A percentile compares a stretch with the other conserved stretches of the same genome.
Evolutionary conservation across 1,140 invertebrate genomes (phyloP).

Genomic region (Lepidotrigona ventralis): DNA sequence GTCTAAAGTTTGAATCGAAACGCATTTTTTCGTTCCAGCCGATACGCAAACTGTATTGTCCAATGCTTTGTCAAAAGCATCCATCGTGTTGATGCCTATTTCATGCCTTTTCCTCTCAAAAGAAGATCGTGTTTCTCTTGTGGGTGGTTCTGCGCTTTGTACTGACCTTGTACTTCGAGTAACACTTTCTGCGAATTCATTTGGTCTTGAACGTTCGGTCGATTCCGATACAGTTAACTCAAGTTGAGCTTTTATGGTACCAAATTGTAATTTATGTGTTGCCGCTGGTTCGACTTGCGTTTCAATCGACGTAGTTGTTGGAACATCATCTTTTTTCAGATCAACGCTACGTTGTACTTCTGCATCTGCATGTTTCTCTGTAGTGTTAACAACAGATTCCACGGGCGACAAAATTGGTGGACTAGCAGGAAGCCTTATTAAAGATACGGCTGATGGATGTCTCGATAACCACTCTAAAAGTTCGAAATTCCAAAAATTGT

Average conservation of each 20-base stretch:
- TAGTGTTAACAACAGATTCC: too few species aligned
- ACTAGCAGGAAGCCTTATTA: neutral
- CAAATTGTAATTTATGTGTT: constrained; percentile 20
- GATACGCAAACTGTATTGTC: constrained; percentile 19
- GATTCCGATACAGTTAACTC: constrained; percentile 17
- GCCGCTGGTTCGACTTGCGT: neutral
- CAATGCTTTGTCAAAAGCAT: neutral
- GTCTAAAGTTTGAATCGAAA: constrained; percentile 1
- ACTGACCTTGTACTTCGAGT: neutral
- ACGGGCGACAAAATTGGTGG: neutral
- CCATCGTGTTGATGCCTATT: neutral
- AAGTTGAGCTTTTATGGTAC: constrained; percentile 47
- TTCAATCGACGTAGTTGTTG: neutral
- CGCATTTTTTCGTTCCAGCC: neutral
- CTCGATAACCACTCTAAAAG: neutral
- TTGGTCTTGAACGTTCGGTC: too few species aligned
- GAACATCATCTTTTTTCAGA: too few species aligned
- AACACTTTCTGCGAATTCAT: neutral
- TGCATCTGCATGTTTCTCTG: neutral
- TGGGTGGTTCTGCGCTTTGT: neutral
- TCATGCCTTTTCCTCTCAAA: neutral
- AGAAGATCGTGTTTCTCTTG: neutral
- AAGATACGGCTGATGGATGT: neutral
- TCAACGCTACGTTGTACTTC: neutral
- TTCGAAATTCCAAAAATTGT: neutral